Conservation (phyloP, 2,888 invertebrate genomes). For the Trypoxylon attenuatum region DNA sequence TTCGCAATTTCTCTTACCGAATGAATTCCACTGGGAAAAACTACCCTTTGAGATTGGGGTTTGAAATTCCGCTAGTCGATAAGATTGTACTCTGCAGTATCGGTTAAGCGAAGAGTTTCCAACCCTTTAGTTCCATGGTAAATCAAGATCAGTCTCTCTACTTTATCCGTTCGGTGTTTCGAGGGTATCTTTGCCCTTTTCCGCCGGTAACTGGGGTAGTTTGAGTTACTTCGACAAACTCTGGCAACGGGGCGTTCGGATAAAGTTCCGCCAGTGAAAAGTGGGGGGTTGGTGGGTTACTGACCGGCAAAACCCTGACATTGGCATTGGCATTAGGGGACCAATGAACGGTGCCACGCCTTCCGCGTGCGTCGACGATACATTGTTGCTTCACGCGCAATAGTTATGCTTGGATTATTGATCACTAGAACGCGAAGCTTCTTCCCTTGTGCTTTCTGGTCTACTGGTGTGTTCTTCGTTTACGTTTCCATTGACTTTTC, state of each 20-base stretch:
- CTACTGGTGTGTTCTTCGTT: not conserved
- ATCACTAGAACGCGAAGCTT: constrained; percentile 21
- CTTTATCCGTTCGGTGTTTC: constrained; percentile 16
- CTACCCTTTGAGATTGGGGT: no score
- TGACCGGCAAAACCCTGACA: constrained; percentile 65
- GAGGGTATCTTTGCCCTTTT: no score
- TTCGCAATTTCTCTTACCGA: no score
- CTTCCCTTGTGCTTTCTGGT: not conserved
- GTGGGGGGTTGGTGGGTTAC: constrained; percentile 46
- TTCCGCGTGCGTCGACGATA: constrained; percentile 54
- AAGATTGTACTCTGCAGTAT: constrained; percentile 21
- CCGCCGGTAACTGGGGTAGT: not conserved
- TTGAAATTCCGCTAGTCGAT: constrained; percentile 34
- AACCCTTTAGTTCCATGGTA: constrained; percentile 21
- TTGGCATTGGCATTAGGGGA: constrained; percentile 69
- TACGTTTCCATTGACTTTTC: not conserved
- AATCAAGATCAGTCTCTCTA: not conserved
- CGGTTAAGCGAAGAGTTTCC: constrained; percentile 8
- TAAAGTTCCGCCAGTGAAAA: not conserved
- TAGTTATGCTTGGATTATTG: constrained; percentile 43
- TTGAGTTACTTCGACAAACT: not conserved
- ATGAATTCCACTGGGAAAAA: no score
- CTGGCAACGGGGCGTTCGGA: constrained; percentile 1
- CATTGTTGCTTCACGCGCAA: constrained; percentile 49
- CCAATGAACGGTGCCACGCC: constrained; percentile 65